Conservation (phyloP, 2,113 vertebrate genomes). For the Alligator mississippiensis region DNA sequence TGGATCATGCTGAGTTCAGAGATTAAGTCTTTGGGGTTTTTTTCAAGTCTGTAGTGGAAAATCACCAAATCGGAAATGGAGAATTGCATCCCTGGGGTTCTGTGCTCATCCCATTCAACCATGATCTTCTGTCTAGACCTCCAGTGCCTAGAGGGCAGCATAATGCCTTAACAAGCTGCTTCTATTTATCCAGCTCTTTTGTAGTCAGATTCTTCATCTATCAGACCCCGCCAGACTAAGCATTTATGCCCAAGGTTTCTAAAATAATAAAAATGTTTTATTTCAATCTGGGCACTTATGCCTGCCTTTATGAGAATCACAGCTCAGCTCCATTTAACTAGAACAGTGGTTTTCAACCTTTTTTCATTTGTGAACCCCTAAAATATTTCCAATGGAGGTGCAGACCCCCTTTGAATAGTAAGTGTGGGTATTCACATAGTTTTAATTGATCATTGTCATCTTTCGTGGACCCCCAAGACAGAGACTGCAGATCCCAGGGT, state of each 20-base stretch:
- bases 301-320: slow-evolving; percentile 63
- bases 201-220: slow-evolving; percentile 14
- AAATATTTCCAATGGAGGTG: no score
- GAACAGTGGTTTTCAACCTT: no score
- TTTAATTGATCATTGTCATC: no score
- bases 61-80: neutral
- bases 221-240: slow-evolving; percentile 41
- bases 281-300: slow-evolving; percentile 34
- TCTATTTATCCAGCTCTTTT: slow-evolving; percentile 48
- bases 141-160: slow-evolving; percentile 3
- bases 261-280: slow-evolving; percentile 68
- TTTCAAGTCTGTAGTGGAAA: neutral
- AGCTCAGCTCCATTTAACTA: neutral
- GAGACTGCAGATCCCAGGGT: no score
- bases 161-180: slow-evolving; percentile 30
- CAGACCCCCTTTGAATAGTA: no score
- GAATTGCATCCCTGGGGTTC: neutral
- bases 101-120: neutral
- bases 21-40: neutral
- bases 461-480: no score
- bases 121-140: slow-evolving; percentile 13
- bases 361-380: no score
- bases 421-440: no score
- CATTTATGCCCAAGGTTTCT: slow-evolving; percentile 55
- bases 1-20: neutral